Base-by-base conservation (phyloP, 2,113 vertebrate genomes). In the Raja brachyura region DNA sequence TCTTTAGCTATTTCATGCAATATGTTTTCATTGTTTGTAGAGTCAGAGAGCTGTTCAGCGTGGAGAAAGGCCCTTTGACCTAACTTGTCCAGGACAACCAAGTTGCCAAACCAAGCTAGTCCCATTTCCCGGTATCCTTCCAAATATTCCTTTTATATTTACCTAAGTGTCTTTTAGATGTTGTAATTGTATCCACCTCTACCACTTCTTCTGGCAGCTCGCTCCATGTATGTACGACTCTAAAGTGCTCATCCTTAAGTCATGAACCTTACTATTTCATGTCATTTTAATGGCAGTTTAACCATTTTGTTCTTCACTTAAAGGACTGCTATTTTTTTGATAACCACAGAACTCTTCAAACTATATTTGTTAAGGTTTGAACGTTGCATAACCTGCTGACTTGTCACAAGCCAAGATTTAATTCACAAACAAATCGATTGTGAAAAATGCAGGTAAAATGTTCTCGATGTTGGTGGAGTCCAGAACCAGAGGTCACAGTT, bases 251-350 rank as follows among this genome's bases (percentile, higher is more conserved):
- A 31, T 88, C 28, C 83, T 31, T 4, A 88, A 63, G 28, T 88
- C 28, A n/a, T 88, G 13, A 63, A 8, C 28, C 13, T n/a, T 33
- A 88, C 4, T 56, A n/a, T 88, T 88, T 6, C n/a, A 31, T 88
- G 25, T 88, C 59, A 61, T 31, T 88, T n/a, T 18, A 66, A 61
- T 66, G 59, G 11, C 5, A 66, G 83, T n/a, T 66, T 61, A 63
- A 63, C 7, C 83, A 66, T 63, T 63, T 54, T 73, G 22, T 79
- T 83, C 61, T 85, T 85, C 81, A n/a, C 81, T 85, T 85, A 85
- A 88, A 88, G 11, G 56, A 61, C 14, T 16, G 56, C 28, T 88
- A 28, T 61, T 14, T 18, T 3, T n/a, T 48, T 48, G 39, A 25
- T 88, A 31, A 66, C 16, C n/a, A 14, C 14, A 88, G 59, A 18